These are phyloP conservation scores for Microplitis mediator DNA, from an alignment of 1,140 invertebrate species.

Conservation along the genomic window DNA sequence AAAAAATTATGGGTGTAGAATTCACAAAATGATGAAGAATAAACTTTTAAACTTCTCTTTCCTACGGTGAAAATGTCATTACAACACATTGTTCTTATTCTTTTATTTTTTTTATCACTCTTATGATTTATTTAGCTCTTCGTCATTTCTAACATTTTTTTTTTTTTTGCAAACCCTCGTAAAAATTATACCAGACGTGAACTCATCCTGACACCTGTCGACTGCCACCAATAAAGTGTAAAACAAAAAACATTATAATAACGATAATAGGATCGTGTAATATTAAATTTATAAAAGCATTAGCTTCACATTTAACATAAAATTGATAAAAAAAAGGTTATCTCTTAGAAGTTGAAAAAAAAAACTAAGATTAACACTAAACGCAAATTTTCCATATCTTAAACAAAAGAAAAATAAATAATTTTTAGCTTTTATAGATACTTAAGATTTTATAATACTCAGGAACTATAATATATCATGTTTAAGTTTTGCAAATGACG, in stretches of 20 bases:
- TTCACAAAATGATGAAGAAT: background rate
- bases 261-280: no score
- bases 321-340: no score
- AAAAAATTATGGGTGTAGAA: background rate
- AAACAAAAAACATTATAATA: background rate
- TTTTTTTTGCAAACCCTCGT: slow-evolving; percentile 7
- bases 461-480: background rate
- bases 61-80: background rate
- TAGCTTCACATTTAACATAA: no score
- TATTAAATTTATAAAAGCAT: no score
- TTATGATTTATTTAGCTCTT: background rate
- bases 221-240: background rate
- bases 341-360: no score
- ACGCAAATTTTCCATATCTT: no score
- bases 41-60: background rate
- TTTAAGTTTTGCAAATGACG: background rate
- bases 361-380: no score
- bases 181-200: slow-evolving; percentile 6
- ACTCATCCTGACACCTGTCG: slow-evolving; percentile 28
- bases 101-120: no score
- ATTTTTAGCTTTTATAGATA: no score
- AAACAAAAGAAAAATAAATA: no score
- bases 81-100: background rate
- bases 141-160: background rate
- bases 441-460: no score